phyloP scores from a whole-genome alignment of 1,140 invertebrate genomes.

The Araneus ventricosus region DNA sequence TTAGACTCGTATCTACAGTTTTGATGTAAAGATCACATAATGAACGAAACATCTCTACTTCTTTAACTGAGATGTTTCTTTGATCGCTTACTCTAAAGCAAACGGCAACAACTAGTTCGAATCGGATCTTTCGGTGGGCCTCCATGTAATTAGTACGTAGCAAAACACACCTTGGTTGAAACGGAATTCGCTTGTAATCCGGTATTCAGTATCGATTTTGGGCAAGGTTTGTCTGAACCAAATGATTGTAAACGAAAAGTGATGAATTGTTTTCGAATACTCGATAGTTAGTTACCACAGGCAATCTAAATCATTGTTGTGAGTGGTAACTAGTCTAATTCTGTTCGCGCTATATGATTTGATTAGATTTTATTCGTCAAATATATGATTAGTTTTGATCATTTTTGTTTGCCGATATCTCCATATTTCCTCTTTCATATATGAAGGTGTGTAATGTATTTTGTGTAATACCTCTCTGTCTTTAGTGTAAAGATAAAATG shows the following conservation, averaged over 20 bases:
- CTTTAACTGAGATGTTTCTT: no score
- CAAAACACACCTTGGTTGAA: not conserved
- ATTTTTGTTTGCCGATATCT: no score
- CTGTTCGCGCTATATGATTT: not conserved
- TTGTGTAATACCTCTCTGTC: no score
- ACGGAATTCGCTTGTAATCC: not conserved
- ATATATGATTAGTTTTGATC: no score
- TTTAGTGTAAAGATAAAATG: no score
- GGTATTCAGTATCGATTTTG: not conserved
- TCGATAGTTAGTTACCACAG: not conserved
- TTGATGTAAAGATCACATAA: no score
- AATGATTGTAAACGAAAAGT: not conserved
- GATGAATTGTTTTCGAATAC: slow-evolving; percentile 36
- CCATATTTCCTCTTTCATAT: no score
- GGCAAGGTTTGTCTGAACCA: not conserved
- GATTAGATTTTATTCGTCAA: not conserved
- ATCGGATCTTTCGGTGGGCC: not conserved
- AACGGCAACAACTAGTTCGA: no score
- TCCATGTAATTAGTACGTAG: not conserved
- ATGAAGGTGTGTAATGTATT: no score
- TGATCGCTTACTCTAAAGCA: no score
- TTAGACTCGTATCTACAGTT: no score
- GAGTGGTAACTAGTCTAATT: not conserved
- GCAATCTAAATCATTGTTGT: not conserved
- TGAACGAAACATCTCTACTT: no score